Evolutionary conservation across 2,113 vertebrate genomes (phyloP).

Genomic region (Phyllostomus discolor): DNA sequence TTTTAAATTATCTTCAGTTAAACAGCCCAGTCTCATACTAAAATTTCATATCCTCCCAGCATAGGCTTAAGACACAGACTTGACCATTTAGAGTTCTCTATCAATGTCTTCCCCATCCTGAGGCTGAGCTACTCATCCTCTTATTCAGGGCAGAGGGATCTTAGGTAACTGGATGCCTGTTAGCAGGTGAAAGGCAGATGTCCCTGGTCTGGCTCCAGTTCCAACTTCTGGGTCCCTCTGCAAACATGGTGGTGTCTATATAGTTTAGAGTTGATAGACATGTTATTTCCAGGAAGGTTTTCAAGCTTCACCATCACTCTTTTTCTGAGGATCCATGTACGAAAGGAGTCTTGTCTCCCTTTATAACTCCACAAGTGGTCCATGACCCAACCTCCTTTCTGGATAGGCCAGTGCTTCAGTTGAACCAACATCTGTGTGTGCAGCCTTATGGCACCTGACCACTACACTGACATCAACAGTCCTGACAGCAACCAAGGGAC

Average conservation of each 20-base stretch:
- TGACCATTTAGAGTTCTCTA: background rate
- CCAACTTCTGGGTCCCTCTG: background rate
- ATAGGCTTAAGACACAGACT: background rate
- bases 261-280: background rate
- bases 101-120: background rate
- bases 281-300: background rate
- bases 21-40: background rate
- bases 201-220: background rate
- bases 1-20: background rate
- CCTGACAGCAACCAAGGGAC: background rate
- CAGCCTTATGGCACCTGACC: background rate
- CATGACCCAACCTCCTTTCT: background rate
- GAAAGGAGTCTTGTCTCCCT: background rate
- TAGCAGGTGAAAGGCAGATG: background rate
- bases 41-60: background rate
- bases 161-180: too few species aligned
- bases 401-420: background rate
- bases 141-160: background rate
- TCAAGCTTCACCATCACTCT: background rate
- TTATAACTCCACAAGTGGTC: background rate
- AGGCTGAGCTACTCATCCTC: background rate
- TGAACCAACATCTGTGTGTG: background rate
- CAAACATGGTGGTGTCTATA: background rate
- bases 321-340: background rate
- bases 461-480: background rate